These are phyloP conservation scores for Drosophila navojoa DNA, from an alignment of 1,140 invertebrate genomes.

Conservation along the genomic window DNA sequence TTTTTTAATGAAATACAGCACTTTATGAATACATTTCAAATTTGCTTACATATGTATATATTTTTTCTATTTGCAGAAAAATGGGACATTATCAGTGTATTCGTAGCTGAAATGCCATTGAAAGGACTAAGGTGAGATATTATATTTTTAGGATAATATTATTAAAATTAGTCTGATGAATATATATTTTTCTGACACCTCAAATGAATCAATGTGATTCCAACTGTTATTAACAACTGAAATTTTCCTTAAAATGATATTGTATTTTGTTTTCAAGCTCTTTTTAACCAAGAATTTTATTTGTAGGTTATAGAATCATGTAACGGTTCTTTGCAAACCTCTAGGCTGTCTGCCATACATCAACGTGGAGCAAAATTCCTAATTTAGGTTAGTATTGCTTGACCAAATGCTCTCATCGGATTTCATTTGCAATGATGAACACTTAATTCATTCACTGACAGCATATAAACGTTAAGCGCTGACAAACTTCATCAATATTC, in stretches of 20 bases:
- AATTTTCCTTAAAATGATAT: not conserved
- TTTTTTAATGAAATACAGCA: not conserved
- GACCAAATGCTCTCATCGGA: too few species aligned
- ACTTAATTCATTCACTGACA: conserved; percentile 83
- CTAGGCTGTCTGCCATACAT: not conserved
- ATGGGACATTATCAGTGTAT: conserved; percentile 4
- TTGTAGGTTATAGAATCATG: conserved; percentile 32
- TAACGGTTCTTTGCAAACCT: too few species aligned
- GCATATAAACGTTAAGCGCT: conserved; percentile 68
- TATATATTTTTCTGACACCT: conserved; percentile 74
- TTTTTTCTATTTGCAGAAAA: conserved; percentile 26
- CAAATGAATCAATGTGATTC: conserved; percentile 81
- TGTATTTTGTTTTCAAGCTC: not conserved
- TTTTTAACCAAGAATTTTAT: not conserved
- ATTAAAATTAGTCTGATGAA: conserved; percentile 57
- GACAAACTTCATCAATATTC: conserved; percentile 78
- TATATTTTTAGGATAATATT: not conserved
- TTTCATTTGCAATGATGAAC: conserved; percentile 65
- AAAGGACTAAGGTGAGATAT: not conserved
- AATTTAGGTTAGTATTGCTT: conserved; percentile 46
- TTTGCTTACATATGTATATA: conserved; percentile 10
- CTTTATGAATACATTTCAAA: not conserved
- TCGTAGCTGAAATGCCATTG: not conserved
- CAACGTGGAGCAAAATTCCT: not conserved
- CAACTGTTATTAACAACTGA: conserved; percentile 60